A percentile compares a stretch with the other conserved stretches of the same genome.
phyloP scores from a whole-genome alignment of 1,140 invertebrate species.

The Danaus melanippus region DNA sequence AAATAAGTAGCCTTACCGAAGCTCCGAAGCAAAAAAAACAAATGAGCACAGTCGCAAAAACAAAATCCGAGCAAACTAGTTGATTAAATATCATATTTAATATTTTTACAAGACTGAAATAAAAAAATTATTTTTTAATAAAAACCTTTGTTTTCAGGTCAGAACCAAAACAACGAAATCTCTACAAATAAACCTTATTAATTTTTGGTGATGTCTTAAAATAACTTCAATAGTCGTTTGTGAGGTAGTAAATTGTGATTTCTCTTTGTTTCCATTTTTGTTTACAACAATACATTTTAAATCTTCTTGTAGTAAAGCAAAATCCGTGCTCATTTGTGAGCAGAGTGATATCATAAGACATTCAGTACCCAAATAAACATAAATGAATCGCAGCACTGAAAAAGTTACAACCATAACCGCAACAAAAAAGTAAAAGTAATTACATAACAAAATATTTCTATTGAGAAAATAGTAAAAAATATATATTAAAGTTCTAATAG shows the following conservation, averaged over 20 bases:
- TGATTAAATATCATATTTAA: too few species aligned
- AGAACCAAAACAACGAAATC: too few species aligned
- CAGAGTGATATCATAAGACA: slow-evolving; percentile 33
- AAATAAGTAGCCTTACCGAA: too few species aligned
- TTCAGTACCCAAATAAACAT: slow-evolving; percentile 27
- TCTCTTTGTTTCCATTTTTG: slow-evolving; percentile 1
- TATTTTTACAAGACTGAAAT: too few species aligned
- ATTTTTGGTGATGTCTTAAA: slow-evolving; percentile 23
- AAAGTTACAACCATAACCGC: slow-evolving; percentile 1
- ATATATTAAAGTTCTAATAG: too few species aligned
- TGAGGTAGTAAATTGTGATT: background rate
- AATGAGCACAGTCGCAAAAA: too few species aligned
- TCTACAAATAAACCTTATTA: slow-evolving; percentile 16
- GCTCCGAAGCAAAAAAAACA: too few species aligned
- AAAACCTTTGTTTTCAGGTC: too few species aligned
- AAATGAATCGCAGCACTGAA: slow-evolving; percentile 26
- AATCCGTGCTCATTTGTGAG: slow-evolving; percentile 27
- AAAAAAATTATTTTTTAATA: too few species aligned
- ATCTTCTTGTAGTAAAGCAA: slow-evolving; percentile 32
- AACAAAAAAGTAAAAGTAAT: background rate
- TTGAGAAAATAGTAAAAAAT: too few species aligned
- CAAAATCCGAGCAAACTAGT: too few species aligned
- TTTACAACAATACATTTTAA: slow-evolving; percentile 14
- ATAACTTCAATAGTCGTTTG: slow-evolving; percentile 14
- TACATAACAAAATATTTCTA: background rate